Percentiles rank a stretch among this genome's conserved stretches.
Conservation (phyloP, 2,888 invertebrate species). For the Dasysyrphus tricinctus region DNA sequence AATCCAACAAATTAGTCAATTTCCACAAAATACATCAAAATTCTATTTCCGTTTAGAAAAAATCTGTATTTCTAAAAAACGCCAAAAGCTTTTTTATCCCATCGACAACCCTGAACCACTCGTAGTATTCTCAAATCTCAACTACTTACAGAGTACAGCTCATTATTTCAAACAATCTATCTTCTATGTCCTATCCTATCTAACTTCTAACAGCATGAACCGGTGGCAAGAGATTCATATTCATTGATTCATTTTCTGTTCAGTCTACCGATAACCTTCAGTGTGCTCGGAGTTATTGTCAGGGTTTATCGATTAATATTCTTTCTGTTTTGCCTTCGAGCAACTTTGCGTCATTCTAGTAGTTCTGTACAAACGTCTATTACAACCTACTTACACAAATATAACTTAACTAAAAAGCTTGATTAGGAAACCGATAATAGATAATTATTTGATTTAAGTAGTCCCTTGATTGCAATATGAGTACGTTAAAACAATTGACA, state of each 20-base stretch:
- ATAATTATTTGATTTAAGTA: background rate
- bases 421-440: background rate
- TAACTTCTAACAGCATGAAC: slow-evolving; percentile 7
- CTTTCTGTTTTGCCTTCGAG: background rate
- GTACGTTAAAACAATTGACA: slow-evolving; percentile 21
- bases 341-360: background rate
- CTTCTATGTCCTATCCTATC: background rate
- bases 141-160: too few species aligned
- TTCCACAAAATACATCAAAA: too few species aligned
- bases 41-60: too few species aligned
- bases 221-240: slow-evolving; percentile 6
- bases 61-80: too few species aligned
- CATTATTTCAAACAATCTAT: background rate
- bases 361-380: background rate
- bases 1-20: too few species aligned
- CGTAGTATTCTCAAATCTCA: too few species aligned
- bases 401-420: background rate
- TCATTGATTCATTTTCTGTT: background rate
- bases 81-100: too few species aligned
- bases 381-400: background rate
- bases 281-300: background rate
- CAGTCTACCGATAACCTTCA: slow-evolving; percentile 30
- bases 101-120: too few species aligned
- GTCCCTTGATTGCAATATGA: slow-evolving; percentile 7
- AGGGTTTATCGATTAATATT: background rate